Evolutionary conservation across 2,113 vertebrate genomes (phyloP), one percentile per base, ranked within the genome.

Genomic region (Nerophis lumbriciformis): DNA sequence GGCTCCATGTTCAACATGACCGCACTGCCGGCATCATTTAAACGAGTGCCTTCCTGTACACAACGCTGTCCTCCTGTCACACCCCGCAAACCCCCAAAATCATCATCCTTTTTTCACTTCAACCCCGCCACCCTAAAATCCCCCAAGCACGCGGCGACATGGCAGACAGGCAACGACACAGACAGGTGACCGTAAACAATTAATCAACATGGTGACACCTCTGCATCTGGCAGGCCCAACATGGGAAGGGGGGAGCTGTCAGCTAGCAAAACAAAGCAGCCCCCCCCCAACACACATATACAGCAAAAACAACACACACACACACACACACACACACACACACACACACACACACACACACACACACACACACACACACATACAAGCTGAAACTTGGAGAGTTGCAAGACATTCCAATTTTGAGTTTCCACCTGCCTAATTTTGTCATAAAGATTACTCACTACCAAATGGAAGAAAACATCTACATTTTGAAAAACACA

Each of bases 161-260:
- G 84, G 87, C 85, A 87, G 84, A 86, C 83, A 83, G 82, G 79
- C 82, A 75, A 79, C 76, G 66, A 80, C 77, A 81, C 84, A 88
- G 90, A 92, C 90, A 91, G 91, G 88, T 92, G 92, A 90, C 87
- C 85, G 80, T 87, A 88, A 88, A 91, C 87, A 86, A 92, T 91
- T 91, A 92, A 92, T 93, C 91, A 91, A 91, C 88, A 86, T 90
- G 80, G 84, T 92, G 92, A 94, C 92, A 92, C 90, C 88, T 91
- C 86, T 87, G 86, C 92, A 93, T 93, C 92, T 93, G 92, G 88
- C 88, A 88, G 87, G 84, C 75, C 75, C 82, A 82, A 87, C 83
- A 86, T 50, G 59, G 82, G 79, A 82, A 75, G 81, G 78, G 78
- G 42, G 87, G 88, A 86, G 88, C 88, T 90, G 87, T 92, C 90